Evolutionary conservation across 2,888 invertebrate genomes (phyloP), one percentile per base, ranked within the genome.

Genomic region (Synanthedon vespiformis): DNA sequence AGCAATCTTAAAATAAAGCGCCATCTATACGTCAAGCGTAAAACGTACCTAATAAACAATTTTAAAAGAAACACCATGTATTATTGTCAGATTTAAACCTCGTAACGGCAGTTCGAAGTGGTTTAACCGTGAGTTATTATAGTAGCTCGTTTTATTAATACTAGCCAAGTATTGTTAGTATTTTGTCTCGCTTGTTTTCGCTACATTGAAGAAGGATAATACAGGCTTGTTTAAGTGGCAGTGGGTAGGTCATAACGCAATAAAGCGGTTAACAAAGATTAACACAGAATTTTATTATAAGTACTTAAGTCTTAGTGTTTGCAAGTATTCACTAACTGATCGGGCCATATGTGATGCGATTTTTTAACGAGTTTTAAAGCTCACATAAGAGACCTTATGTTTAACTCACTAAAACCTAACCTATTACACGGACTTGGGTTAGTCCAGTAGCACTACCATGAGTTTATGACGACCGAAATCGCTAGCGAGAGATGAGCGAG

Each of bases 71-170:
- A 64, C 73, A 66, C 68, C 64, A 62, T 68, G 64, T 71, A 74
- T 80, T 76, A 79, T 76, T 77, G 77, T 77, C 76, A 68, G 73
- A 65, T 72, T 76, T 72, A 76, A 80, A 70, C 72, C 72, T 68
- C 66, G 63, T 74, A 71, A 80, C 65, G 68, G 69, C 60, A 63
- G 62, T 67, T 65, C 58, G 22, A 48, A 16, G 48, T 48, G 48
- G 22, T 22, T 48, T 48, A 62, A 63, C 59, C 58, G 62, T 75
- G 69, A 77, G 64, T 72, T 74, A 77, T 69, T 64, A 65, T 64
- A 58, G 44, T 60, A 49, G 62, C 63, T 59, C 55, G 70, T 67
- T 68, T 72, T 73, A 72, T 70, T 71, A 60, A 58, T 58, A 59
- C 57, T 56, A 57, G 58, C 58, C 58, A 59, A 61, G 55, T 58